These are phyloP conservation scores for Aradus depressus DNA, from an alignment of 2,888 invertebrate genomes.

Conservation along the genomic window DNA sequence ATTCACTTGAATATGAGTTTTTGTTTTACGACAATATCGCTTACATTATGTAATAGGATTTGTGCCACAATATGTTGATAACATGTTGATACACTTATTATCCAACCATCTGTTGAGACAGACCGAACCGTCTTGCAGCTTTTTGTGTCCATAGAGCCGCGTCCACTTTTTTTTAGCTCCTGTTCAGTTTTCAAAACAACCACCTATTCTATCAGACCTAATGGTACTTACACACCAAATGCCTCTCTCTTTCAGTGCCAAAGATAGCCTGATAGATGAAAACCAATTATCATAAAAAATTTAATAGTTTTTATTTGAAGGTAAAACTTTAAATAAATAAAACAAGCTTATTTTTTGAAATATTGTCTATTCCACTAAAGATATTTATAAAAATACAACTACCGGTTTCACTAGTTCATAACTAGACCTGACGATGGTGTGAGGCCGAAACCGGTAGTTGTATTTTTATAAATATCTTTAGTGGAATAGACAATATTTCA, in stretches of 20 bases:
- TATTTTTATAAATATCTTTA: too few species aligned
- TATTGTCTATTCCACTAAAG: too few species aligned
- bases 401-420: too few species aligned
- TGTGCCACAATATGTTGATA: slow-evolving; percentile 30
- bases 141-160: slow-evolving; percentile 29
- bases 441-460: too few species aligned
- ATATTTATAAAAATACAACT: too few species aligned
- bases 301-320: slow-evolving; percentile 23
- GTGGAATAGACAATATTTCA: too few species aligned
- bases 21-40: slow-evolving; percentile 28
- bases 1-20: slow-evolving; percentile 25
- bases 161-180: slow-evolving; percentile 27
- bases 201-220: slow-evolving; percentile 16
- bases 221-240: slow-evolving; percentile 28
- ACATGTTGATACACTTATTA: slow-evolving; percentile 31
- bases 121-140: slow-evolving; percentile 14
- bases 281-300: slow-evolving; percentile 25
- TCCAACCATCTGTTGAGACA: slow-evolving; percentile 31
- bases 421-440: too few species aligned
- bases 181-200: slow-evolving; percentile 24
- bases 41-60: slow-evolving; percentile 29
- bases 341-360: too few species aligned
- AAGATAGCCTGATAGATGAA: slow-evolving; percentile 18
- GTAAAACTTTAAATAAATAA: too few species aligned
- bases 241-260: slow-evolving; percentile 26